A percentile compares a stretch with the other conserved stretches of the same genome.
These are phyloP conservation scores for Yoshiicerus persimilis DNA, from an alignment of 1,140 invertebrate genomes.

Conservation along the genomic window DNA sequence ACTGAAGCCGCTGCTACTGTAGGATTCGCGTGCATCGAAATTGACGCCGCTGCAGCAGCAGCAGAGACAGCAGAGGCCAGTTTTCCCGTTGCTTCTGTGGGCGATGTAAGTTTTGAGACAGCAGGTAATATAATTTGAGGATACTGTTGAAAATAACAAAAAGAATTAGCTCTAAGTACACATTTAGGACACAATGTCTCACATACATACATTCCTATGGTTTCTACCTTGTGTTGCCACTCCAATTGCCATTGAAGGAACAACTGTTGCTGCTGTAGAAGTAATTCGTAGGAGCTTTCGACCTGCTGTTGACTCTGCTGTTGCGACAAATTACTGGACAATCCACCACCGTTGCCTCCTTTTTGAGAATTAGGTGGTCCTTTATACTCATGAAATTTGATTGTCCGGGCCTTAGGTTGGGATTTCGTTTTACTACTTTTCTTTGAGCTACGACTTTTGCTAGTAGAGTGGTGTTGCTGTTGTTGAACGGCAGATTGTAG, in stretches of 20 bases:
- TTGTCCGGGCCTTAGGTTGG: slow-evolving; percentile 80
- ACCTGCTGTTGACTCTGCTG: slow-evolving; percentile 51
- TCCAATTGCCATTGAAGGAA: slow-evolving; percentile 85
- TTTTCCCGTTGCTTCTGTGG: slow-evolving; percentile 25
- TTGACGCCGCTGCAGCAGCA: neutral
- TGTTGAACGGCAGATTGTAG: neutral
- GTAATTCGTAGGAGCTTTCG: slow-evolving; percentile 87
- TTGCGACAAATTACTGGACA: neutral
- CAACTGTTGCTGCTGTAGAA: slow-evolving; percentile 90
- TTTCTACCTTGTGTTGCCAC: slow-evolving; percentile 72
- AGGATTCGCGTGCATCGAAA: neutral
- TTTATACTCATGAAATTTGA: slow-evolving; percentile 98
- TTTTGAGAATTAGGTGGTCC: slow-evolving; percentile 90
- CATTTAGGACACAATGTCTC: no score
- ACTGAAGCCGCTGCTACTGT: neutral
- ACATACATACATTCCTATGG: neutral
- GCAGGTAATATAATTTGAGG: slow-evolving; percentile 76
- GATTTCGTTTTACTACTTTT: slow-evolving; percentile 69
- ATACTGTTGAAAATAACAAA: slow-evolving; percentile 55
- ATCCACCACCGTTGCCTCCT: neutral
- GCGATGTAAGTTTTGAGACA: slow-evolving; percentile 49
- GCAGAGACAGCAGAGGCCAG: neutral
- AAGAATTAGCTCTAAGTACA: no score
- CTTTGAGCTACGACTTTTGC: slow-evolving; percentile 41
- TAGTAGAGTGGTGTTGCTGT: slow-evolving; percentile 26